Evolutionary conservation across 2,797 vertebrate genomes (phyloP).

Genomic region (Acridotheres tristis): DNA sequence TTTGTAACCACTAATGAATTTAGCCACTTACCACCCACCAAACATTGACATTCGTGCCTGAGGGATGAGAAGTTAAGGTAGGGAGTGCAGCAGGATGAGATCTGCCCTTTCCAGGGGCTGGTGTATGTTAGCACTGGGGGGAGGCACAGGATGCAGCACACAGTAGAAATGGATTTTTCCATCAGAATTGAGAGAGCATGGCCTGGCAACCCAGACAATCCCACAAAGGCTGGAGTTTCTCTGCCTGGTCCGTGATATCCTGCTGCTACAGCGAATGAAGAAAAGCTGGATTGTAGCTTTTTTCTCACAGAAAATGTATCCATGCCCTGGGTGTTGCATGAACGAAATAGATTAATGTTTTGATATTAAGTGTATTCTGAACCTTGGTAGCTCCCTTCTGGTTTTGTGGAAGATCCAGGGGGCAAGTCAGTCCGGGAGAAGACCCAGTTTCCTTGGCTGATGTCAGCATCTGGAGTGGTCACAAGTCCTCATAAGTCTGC

Average conservation of each 20-base stretch:
- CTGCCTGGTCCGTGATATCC: neutral
- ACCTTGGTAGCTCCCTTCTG: neutral
- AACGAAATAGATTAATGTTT: neutral
- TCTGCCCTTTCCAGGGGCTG: neutral
- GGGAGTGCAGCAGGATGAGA: neutral
- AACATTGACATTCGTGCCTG: neutral
- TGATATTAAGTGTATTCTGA: neutral
- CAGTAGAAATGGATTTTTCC: neutral
- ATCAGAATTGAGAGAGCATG: neutral
- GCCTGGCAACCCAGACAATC: neutral
- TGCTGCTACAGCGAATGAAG: neutral
- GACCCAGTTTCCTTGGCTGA: neutral
- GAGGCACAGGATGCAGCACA: neutral
- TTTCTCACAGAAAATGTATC: neutral
- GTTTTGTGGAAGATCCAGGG: neutral
- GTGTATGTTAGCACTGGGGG: neutral
- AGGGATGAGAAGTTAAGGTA: neutral
- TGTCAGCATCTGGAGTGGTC: neutral
- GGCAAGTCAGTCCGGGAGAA: neutral
- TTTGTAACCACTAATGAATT: constrained; percentile 36
- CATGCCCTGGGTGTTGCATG: neutral
- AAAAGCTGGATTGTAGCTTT: neutral
- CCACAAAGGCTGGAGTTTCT: neutral
- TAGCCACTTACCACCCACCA: neutral
- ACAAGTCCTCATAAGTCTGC: neutral